Base-by-base conservation (phyloP, 2,888 invertebrate genomes). In the Nycteola revayana region DNA sequence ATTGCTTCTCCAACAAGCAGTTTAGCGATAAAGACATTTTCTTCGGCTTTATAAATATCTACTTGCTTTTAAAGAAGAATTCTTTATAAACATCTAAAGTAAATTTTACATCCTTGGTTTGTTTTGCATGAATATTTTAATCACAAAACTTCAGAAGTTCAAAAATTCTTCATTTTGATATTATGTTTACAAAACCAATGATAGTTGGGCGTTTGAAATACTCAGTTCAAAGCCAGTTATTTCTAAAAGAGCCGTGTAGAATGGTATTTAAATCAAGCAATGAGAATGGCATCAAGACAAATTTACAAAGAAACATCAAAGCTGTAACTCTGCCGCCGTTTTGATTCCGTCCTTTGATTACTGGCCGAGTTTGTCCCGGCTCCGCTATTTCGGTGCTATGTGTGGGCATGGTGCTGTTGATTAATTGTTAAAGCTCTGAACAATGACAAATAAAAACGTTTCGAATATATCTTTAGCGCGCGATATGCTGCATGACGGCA, bases 341-440 rank as follows among this genome's bases (percentile, higher is more conserved):
- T 76, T 75, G 78, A 84, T 80, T 73, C 76, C 62, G 66, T 75
- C 72, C 75, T 82, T 81, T 84, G 80, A 85, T 85, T 83, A 71
- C 68, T 52, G 59, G 49, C 55, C 43, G 63, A 67, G 63, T 67
- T 64, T 60, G 72, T 66, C 61, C 49, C 69, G 58, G 57, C 61
- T 59, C 62, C 48, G 71, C 75, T 81, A 82, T 83, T 82, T 81
- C 64, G 45, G 64, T 60, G 28, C 53, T 38, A n/a, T n/a, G n/a
- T n/a, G n/a, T n/a, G n/a, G 49, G 47, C 33, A 36, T 45, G 60
- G 47, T 39, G 46, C 40, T 35, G 21, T 28, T 34, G 42, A 56
- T 51, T 44, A 49, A 44, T 52, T 56, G 49, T 39, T 45, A 28
- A 44, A 42, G 33, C 36, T 23, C 20, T 30, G 34, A 42, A 49